phyloP scores from a whole-genome alignment of 2,797 vertebrate species.

The Pipistrellus pygmaeus region DNA sequence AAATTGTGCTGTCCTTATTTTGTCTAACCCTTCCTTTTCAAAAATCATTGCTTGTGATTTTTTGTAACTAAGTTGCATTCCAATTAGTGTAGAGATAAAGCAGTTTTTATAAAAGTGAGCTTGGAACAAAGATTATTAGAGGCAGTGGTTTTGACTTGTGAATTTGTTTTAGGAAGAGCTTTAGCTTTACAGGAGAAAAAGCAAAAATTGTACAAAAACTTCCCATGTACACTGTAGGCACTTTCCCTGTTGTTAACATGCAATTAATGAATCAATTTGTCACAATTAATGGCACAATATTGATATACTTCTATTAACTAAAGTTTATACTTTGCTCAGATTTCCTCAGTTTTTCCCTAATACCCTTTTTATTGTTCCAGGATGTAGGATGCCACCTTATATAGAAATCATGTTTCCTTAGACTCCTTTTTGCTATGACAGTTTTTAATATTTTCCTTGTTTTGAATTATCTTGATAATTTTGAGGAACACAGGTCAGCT shows the following conservation, averaged over 20 bases:
- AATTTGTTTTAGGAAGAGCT: neutral
- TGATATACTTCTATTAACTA: neutral
- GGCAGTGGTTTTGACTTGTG: neutral
- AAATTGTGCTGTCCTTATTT: constrained; percentile 47
- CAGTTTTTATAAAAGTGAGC: neutral
- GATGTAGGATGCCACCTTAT: neutral
- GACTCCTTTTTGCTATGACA: neutral
- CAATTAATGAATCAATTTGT: constrained; percentile 42
- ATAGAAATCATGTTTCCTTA: neutral
- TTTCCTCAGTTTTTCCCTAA: neutral
- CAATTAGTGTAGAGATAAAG: constrained; percentile 33
- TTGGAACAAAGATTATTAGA: neutral
- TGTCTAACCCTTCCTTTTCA: neutral
- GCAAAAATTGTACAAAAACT: neutral
- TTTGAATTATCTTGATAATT: constrained; percentile 26
- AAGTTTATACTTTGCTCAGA: constrained; percentile 27
- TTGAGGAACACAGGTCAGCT: neutral
- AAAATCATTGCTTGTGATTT: constrained; percentile 5
- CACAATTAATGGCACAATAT: constrained; percentile 24
- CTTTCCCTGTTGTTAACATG: constrained; percentile 8
- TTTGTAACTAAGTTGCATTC: neutral
- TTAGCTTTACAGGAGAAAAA: constrained; percentile 5
- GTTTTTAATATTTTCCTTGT: constrained; percentile 22
- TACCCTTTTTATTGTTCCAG: neutral
- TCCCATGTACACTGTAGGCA: neutral